Conservation (phyloP, 2,113 vertebrate species). For the Rhinogobius similis region DNA sequence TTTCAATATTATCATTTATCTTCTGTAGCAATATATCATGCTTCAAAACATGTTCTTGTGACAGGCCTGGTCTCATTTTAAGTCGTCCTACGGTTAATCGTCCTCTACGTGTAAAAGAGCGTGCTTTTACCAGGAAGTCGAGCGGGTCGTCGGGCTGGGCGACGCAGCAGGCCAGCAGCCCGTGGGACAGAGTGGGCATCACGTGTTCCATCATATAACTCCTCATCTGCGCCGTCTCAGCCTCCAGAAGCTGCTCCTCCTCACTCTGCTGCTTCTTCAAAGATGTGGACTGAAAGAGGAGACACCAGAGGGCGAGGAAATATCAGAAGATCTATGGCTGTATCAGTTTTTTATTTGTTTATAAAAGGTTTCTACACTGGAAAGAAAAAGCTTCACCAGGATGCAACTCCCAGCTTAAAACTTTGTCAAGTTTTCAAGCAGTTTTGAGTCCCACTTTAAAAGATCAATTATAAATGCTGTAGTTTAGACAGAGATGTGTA, state of each 20-base stretch:
- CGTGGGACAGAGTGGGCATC: slow-evolving; percentile 87
- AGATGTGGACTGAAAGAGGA: slow-evolving; percentile 69
- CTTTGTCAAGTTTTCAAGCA: too few species aligned
- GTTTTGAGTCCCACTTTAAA: too few species aligned
- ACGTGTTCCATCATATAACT: slow-evolving; percentile 86
- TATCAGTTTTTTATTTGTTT: too few species aligned
- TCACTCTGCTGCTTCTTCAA: slow-evolving; percentile 79
- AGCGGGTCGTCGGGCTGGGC: slow-evolving; percentile 84
- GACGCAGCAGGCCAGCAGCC: slow-evolving; percentile 85
- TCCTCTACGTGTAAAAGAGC: too few species aligned
- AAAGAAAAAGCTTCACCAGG: not conserved
- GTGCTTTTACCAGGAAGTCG: slow-evolving; percentile 83
- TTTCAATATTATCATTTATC: too few species aligned
- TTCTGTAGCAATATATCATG: too few species aligned
- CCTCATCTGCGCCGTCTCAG: slow-evolving; percentile 78
- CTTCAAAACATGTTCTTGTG: too few species aligned
- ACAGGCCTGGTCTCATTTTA: too few species aligned
- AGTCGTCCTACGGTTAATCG: too few species aligned
- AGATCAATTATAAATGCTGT: too few species aligned
- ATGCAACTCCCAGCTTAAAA: not conserved
- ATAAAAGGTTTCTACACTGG: not conserved
- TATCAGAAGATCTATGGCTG: not conserved
- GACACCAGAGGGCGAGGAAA: too few species aligned
- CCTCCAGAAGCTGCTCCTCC: slow-evolving; percentile 82
- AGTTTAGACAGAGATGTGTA: too few species aligned